These are phyloP conservation scores for Dromiciops gliroides DNA, from an alignment of 2,113 vertebrate species.

Conservation along the genomic window DNA sequence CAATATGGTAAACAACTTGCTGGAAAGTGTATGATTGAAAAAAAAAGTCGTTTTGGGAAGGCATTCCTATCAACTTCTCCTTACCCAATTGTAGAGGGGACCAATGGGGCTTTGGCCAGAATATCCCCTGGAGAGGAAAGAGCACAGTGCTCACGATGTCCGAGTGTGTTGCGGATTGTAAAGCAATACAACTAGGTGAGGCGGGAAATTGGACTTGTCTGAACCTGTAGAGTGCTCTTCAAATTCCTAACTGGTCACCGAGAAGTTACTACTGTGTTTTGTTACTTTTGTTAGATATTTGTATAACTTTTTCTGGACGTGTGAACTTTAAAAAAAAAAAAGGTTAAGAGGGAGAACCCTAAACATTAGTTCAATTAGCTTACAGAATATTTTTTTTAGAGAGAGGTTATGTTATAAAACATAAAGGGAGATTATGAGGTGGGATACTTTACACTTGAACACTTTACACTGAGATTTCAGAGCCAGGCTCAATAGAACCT, in stretches of 20 bases:
- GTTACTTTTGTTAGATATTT: neutral
- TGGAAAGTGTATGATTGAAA: too few relatives aligned
- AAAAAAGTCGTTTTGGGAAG: neutral
- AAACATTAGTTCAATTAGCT: neutral
- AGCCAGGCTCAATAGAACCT: neutral
- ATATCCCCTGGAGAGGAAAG: neutral
- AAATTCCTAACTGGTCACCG: neutral
- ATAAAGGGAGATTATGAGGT: neutral
- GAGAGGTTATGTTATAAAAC: neutral
- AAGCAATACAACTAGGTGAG: slow-evolving; percentile 40
- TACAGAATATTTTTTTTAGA: neutral
- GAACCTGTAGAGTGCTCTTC: slow-evolving; percentile 34
- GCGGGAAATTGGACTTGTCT: slow-evolving; percentile 5
- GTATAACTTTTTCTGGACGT: neutral
- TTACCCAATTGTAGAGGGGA: neutral
- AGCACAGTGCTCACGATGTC: neutral
- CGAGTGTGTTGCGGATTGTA: neutral
- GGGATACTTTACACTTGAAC: neutral
- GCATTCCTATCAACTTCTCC: neutral
- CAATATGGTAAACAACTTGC: slow-evolving; percentile 50
- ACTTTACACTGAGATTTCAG: neutral
- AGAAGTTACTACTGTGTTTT: neutral
- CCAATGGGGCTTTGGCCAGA: neutral
- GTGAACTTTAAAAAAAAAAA: neutral
- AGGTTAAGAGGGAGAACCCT: neutral